Percentiles rank a stretch among this genome's conserved stretches.
These are phyloP conservation scores for Psettodes erumei DNA, from an alignment of 2,113 vertebrate species.

Conservation along the genomic window DNA sequence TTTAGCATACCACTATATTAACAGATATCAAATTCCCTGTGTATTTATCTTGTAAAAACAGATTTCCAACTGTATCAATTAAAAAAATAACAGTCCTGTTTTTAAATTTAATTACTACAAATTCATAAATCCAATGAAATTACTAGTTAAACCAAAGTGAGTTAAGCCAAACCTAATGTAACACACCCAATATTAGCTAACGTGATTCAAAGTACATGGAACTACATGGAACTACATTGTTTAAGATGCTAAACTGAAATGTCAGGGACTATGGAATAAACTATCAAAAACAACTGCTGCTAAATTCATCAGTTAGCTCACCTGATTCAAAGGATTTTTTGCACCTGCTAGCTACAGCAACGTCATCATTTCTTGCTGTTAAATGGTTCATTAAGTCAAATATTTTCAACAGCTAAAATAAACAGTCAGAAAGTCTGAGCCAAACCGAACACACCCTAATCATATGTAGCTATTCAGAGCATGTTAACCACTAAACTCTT, in stretches of 20 bases:
- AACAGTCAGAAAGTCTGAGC: background rate
- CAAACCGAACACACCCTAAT: background rate
- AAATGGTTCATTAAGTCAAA: too few species aligned
- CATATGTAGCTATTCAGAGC: background rate
- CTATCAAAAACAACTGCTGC: background rate
- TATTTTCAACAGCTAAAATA: background rate
- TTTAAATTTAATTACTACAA: background rate
- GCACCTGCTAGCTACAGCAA: too few species aligned
- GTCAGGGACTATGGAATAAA: background rate
- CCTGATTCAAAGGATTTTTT: background rate
- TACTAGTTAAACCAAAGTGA: background rate
- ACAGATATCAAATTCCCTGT: background rate
- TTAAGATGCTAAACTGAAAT: background rate
- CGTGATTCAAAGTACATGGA: rapidly evolving
- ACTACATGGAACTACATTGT: too few species aligned
- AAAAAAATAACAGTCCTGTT: background rate
- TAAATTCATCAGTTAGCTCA: conserved; percentile 7
- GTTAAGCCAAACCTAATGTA: background rate
- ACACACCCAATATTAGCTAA: too few species aligned
- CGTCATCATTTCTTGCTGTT: too few species aligned
- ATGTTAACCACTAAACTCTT: too few species aligned
- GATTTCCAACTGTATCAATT: too few species aligned
- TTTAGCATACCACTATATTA: background rate
- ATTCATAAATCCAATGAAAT: background rate
- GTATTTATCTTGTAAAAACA: background rate